Evolutionary conservation across 2,888 invertebrate species (phyloP), one percentile per base, ranked within the genome.

Genomic region (Saturnia pavonia): DNA sequence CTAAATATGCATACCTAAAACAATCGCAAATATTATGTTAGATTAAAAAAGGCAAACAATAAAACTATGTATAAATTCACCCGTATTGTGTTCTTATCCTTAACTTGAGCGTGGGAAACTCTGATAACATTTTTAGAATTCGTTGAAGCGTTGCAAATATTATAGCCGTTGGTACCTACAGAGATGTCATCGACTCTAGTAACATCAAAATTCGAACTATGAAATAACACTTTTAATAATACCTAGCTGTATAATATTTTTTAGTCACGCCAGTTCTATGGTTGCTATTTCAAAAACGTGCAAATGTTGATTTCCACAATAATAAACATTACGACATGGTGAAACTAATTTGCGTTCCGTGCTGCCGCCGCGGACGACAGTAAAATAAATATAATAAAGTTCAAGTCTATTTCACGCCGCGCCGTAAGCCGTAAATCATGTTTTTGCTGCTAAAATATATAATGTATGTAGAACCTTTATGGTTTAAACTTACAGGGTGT

Each of bases 131-230:
- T 85, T 81, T 85, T 83, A 81, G 78, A 79, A 84, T 78, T 80
- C 88, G 79, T 79, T 87, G 84, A 82, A 86, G 88, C 89, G 88
- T 87, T 86, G 83, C 87, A 84, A 88, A 88, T 85, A 86, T 84
- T 81, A 80, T 79, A 81, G 79, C 76, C 81, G 77, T 74, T 78
- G 83, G 73, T 84, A 34, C 34, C 34, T 34, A 83, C 84, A 84
- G 78, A 77, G 77, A 78, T 83, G 88, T 89, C 88, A 87, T 81
- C 83, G 87, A 87, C 87, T 80, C 1, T 75, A 57, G 25, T 42
- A 70, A 68, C 75, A 75, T 73, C 73, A 72, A 74, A 73, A 75
- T 69, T 73, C 63, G 25, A 70, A 25, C 54, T 70, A 22, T 3
- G 42, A 42, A 66, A 67, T 25, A 25, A 67, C 43, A 67, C 40